Evolutionary conservation across 2,797 vertebrate genomes (phyloP).

Genomic region (Pseudochirops corinnae): DNA sequence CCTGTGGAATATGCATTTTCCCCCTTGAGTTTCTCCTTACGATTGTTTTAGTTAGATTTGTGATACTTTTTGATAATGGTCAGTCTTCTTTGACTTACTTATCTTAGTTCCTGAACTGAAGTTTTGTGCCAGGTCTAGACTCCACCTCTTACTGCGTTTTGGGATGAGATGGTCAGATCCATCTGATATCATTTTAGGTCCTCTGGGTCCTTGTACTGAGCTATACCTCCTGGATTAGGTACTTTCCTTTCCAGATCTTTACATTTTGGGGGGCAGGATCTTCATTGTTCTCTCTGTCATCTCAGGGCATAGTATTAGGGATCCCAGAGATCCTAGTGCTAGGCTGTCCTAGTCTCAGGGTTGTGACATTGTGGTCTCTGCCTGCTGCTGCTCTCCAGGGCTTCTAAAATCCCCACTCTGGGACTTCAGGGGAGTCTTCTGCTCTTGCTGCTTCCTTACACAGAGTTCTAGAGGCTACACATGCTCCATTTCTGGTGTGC

Average conservation of each 20-base stretch:
- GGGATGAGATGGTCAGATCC: background rate
- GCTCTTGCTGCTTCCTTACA: background rate
- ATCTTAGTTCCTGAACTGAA: background rate
- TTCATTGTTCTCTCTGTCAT: background rate
- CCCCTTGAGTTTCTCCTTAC: background rate
- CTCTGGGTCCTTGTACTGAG: background rate
- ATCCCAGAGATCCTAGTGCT: background rate
- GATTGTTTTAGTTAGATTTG: background rate
- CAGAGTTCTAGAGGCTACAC: background rate
- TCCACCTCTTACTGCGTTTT: background rate
- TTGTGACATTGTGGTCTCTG: background rate
- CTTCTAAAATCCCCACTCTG: background rate
- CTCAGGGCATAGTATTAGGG: background rate
- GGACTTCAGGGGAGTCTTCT: background rate
- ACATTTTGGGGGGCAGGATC: background rate
- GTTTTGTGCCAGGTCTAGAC: background rate
- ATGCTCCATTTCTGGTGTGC: background rate
- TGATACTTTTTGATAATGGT: background rate
- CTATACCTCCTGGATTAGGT: background rate
- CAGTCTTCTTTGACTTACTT: background rate
- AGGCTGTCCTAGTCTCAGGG: background rate
- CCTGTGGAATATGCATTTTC: background rate
- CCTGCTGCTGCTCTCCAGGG: background rate
- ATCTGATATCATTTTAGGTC: background rate
- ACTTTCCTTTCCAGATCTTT: background rate